These are phyloP conservation scores for Rhinopomastus cyanomelas DNA, from an alignment of 2,113 vertebrate species.

Conservation along the genomic window DNA sequence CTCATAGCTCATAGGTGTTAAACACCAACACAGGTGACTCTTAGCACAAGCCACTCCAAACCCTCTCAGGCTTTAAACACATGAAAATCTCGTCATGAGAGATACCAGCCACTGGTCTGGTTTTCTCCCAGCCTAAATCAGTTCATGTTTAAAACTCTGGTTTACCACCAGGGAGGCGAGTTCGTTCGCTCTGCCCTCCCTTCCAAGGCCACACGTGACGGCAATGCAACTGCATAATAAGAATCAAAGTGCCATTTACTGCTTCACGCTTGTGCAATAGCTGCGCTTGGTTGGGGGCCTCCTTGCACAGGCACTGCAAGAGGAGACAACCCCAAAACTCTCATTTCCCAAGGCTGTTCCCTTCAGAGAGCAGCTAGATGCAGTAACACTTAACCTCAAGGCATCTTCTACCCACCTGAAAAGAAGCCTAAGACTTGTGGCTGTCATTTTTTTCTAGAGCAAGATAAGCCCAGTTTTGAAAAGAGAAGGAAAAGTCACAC, in stretches of 20 bases:
- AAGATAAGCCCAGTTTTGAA: neutral
- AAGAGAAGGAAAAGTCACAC: neutral
- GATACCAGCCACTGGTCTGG: neutral
- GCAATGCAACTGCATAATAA: neutral
- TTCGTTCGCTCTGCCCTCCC: neutral
- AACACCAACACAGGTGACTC: neutral
- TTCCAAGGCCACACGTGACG: constrained; percentile 46
- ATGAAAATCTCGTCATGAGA: neutral
- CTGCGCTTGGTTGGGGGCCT: neutral
- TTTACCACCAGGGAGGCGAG: constrained; percentile 19
- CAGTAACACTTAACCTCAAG: neutral
- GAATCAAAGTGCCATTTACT: constrained; percentile 29
- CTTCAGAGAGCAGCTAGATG: neutral
- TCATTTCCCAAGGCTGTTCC: neutral
- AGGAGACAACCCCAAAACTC: neutral
- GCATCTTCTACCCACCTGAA: neutral
- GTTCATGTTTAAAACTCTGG: neutral
- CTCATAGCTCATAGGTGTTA: no score
- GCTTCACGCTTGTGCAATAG: neutral
- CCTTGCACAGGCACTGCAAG: neutral
- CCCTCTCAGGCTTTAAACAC: neutral
- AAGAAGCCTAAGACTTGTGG: neutral
- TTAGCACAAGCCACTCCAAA: neutral
- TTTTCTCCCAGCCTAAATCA: neutral
- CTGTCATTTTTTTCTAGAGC: neutral